phyloP scores from a whole-genome alignment of 2,888 invertebrate species.

The Pristionchus entomophagus region DNA sequence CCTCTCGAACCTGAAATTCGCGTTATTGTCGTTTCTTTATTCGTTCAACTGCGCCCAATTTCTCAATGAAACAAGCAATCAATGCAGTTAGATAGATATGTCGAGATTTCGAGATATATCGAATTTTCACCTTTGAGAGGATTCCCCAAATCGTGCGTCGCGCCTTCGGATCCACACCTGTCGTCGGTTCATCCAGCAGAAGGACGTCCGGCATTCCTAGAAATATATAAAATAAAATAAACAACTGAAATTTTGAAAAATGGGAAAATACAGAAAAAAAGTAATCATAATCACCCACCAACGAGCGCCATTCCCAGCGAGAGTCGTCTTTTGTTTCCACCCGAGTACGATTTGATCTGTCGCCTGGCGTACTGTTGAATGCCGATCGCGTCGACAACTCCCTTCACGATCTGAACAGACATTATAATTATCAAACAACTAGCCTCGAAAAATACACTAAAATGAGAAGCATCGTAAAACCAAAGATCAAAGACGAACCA shows the following conservation, averaged over 20 bases:
- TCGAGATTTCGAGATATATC: too few species aligned
- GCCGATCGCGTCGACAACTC: slow-evolving; percentile 65
- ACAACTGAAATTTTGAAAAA: background rate
- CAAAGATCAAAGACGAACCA: slow-evolving; percentile 1
- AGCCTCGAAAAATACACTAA: background rate
- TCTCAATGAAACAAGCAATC: too few species aligned
- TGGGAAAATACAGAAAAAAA: background rate
- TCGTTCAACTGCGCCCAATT: too few species aligned
- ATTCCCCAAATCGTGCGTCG: slow-evolving; percentile 66
- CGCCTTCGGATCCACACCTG: slow-evolving; percentile 83
- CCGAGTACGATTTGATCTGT: slow-evolving; percentile 75
- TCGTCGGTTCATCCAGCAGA: slow-evolving; percentile 76
- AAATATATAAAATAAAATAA: too few species aligned
- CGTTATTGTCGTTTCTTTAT: too few species aligned
- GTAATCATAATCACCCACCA: slow-evolving; percentile 77
- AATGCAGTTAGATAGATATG: too few species aligned
- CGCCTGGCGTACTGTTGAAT: slow-evolving; percentile 64
- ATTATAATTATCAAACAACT: background rate
- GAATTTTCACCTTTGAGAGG: slow-evolving; percentile 55
- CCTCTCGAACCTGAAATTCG: slow-evolving; percentile 76
- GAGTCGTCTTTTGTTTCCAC: slow-evolving; percentile 85
- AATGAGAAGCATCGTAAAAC: too few species aligned
- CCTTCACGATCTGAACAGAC: slow-evolving; percentile 52
- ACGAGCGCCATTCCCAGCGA: slow-evolving; percentile 84
- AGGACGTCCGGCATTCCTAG: slow-evolving; percentile 83